Evolutionary conservation across 1,140 invertebrate species (phyloP).

Genomic region (Gonioctena quinquepunctata): DNA sequence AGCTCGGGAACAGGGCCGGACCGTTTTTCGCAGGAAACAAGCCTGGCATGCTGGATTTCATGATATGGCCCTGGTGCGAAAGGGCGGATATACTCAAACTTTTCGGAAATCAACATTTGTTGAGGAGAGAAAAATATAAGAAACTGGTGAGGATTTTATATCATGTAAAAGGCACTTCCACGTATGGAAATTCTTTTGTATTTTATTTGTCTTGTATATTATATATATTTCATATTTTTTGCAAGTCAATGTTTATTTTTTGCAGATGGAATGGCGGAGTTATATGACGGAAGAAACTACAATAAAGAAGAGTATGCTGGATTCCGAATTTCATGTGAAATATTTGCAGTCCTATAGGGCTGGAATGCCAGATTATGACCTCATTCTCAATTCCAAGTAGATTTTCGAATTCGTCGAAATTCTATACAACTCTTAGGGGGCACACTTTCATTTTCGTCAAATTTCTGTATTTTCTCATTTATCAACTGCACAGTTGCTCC

Average conservation of each 20-base stretch:
- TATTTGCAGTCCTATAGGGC: conserved; percentile 69
- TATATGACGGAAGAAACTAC: conserved; percentile 72
- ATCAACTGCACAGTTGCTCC: no score
- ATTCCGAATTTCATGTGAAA: conserved; percentile 71
- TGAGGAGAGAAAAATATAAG: conserved; percentile 53
- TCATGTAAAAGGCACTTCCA: neutral
- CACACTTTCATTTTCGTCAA: no score
- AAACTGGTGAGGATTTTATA: conserved; percentile 37
- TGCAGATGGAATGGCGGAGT: conserved; percentile 69
- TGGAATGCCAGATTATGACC: conserved; percentile 71
- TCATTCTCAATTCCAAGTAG: conserved; percentile 34
- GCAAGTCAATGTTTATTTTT: conserved; percentile 45
- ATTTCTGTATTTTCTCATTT: no score
- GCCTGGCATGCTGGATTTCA: conserved; percentile 85
- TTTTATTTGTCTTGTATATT: conserved; percentile 2
- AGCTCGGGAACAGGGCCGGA: conserved; percentile 65
- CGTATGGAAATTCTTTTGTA: no score
- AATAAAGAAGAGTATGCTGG: conserved; percentile 68
- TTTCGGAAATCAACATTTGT: conserved; percentile 60
- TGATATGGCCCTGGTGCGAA: conserved; percentile 91
- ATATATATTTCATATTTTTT: neutral
- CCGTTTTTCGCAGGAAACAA: conserved; percentile 70
- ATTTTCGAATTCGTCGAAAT: neutral
- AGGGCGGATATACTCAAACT: conserved; percentile 63
- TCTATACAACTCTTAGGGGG: no score